A percentile compares a stretch with the other conserved stretches of the same genome.
Evolutionary conservation across 2,797 vertebrate genomes (phyloP).

Genomic region (Trichosurus vulpecula): DNA sequence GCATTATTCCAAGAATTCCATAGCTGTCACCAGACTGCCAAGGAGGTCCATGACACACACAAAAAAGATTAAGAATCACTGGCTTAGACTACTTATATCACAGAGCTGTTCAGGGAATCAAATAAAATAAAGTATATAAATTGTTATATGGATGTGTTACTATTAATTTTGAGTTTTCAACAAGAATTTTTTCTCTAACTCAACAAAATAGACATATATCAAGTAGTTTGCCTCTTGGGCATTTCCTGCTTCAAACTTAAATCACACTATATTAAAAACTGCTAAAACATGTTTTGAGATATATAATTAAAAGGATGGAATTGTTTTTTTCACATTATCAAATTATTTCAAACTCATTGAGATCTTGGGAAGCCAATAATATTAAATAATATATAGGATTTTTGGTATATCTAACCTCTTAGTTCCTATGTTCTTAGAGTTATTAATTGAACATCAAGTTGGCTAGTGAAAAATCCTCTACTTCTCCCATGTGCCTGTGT

Average conservation of each 20-base stretch:
- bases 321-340: conserved; percentile 20
- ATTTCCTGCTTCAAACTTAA: not conserved
- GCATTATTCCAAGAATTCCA: not conserved
- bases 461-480: not conserved
- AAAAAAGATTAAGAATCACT: not conserved
- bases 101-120: not conserved
- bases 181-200: not conserved
- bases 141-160: not conserved
- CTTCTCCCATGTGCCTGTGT: not conserved
- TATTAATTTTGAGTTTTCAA: not conserved
- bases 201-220: conserved; percentile 14
- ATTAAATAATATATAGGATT: conserved; percentile 3
- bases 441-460: not conserved
- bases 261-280: not conserved
- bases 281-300: not conserved
- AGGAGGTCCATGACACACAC: not conserved
- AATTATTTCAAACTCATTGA: conserved; percentile 36
- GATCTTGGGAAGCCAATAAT: conserved; percentile 6
- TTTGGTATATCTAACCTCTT: not conserved
- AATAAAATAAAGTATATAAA: not conserved
- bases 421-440: not conserved
- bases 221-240: not conserved
- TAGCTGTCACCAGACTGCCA: not conserved
- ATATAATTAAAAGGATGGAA: conserved; percentile 20
- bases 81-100: not conserved